These are phyloP conservation scores for Reticulitermes lucifugus DNA, from an alignment of 2,888 invertebrate species.

Conservation along the genomic window DNA sequence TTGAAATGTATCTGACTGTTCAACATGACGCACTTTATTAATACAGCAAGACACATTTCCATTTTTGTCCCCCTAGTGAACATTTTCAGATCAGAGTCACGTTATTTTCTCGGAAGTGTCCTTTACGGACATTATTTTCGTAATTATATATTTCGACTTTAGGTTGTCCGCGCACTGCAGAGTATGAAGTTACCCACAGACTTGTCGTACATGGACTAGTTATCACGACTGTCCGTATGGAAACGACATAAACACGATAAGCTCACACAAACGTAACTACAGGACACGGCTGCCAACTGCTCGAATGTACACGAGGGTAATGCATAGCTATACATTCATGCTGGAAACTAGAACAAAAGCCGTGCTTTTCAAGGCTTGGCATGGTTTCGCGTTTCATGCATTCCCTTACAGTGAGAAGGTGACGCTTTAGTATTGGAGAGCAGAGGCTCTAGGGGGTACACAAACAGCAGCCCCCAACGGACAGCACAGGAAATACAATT, in stretches of 20 bases:
- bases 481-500: conserved; percentile 34
- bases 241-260: conserved; percentile 30
- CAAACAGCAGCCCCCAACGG: conserved; percentile 30
- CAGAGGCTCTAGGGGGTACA: conserved; percentile 19
- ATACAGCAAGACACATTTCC: too few relatives aligned
- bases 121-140: not conserved
- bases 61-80: too few relatives aligned
- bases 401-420: conserved; percentile 37
- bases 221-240: not conserved
- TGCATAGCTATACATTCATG: conserved; percentile 30
- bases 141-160: not conserved
- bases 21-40: too few relatives aligned
- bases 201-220: not conserved
- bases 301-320: conserved; percentile 10
- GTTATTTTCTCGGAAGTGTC: not conserved
- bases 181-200: not conserved
- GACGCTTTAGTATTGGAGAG: conserved; percentile 28
- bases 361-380: conserved; percentile 26
- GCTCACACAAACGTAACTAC: conserved; percentile 12
- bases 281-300: conserved; percentile 16
- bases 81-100: too few relatives aligned
- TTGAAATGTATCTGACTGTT: too few relatives aligned
- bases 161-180: not conserved
- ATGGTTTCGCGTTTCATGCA: conserved; percentile 22
- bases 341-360: conserved; percentile 33